Conservation (phyloP, 2,797 vertebrate genomes). For the Molossus molossus region DNA sequence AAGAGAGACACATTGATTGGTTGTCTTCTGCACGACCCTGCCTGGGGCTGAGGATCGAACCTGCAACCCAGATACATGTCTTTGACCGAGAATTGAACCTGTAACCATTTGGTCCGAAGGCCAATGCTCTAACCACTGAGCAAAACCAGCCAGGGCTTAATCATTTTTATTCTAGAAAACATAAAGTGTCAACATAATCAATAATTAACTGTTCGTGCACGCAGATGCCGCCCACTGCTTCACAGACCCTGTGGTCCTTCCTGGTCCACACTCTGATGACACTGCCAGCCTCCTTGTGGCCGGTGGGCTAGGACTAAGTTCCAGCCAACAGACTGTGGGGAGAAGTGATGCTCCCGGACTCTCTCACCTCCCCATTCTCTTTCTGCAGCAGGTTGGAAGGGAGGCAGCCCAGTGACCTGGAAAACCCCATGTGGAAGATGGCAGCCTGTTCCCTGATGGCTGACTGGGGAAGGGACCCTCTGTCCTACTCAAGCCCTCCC, state of each 20-base stretch:
- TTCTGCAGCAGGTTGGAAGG: neutral
- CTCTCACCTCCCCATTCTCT: neutral
- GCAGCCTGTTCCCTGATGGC: neutral
- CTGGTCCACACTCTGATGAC: neutral
- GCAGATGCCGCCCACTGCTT: accelerated
- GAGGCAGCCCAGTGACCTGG: neutral
- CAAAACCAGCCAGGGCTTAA: no score
- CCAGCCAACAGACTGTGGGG: accelerated
- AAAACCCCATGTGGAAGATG: neutral
- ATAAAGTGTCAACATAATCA: neutral
- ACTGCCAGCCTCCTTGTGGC: neutral
- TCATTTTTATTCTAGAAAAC: neutral
- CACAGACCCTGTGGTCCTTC: no score
- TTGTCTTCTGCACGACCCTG: no score
- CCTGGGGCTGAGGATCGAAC: no score
- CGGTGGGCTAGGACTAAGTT: accelerated
- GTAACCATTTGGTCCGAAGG: no score
- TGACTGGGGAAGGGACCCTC: neutral
- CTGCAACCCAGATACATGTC: no score
- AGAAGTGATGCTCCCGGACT: neutral
- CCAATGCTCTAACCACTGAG: no score
- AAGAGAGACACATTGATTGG: no score
- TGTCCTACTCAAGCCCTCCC: no score
- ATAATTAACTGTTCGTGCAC: accelerated
- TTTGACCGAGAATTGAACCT: no score